Evolutionary conservation across 1,140 invertebrate genomes (phyloP).

Genomic region (Ostrea denselamellosa): DNA sequence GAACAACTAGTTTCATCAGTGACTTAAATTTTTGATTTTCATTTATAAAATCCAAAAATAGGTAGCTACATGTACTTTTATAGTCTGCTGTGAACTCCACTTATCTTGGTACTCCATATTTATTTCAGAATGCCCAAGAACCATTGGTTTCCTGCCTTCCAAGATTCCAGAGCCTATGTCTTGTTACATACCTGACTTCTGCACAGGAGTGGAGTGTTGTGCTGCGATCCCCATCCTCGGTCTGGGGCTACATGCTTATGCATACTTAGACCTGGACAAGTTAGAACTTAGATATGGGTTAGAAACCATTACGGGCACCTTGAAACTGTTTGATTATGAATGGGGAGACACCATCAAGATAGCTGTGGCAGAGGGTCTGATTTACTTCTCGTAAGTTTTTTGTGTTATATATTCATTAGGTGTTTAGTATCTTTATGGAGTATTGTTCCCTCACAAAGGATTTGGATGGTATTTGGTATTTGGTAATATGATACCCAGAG

Average conservation of each 20-base stretch:
- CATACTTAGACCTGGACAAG: conserved; percentile 38
- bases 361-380: conserved; percentile 2
- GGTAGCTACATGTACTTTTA: too few species aligned
- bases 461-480: too few species aligned
- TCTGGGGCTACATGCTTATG: conserved; percentile 54
- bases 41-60: too few species aligned
- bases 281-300: conserved; percentile 48
- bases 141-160: conserved; percentile 48
- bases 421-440: too few species aligned
- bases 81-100: too few species aligned
- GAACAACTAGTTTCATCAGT: too few species aligned
- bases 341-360: conserved; percentile 39
- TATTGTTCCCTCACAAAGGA: too few species aligned
- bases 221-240: conserved; percentile 53
- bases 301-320: conserved; percentile 46
- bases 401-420: too few species aligned
- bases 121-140: conserved; percentile 59
- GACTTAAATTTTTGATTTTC: too few species aligned
- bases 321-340: conserved; percentile 49
- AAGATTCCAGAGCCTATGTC: not conserved
- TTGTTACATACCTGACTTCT: conserved; percentile 59
- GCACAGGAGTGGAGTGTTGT: conserved; percentile 62
- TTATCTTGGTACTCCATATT: not conserved
- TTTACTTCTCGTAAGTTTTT: conserved; percentile 4
- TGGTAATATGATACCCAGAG: too few species aligned